Evolutionary conservation across 1,140 invertebrate genomes (phyloP).

Genomic region (Zaprionus africanus): DNA sequence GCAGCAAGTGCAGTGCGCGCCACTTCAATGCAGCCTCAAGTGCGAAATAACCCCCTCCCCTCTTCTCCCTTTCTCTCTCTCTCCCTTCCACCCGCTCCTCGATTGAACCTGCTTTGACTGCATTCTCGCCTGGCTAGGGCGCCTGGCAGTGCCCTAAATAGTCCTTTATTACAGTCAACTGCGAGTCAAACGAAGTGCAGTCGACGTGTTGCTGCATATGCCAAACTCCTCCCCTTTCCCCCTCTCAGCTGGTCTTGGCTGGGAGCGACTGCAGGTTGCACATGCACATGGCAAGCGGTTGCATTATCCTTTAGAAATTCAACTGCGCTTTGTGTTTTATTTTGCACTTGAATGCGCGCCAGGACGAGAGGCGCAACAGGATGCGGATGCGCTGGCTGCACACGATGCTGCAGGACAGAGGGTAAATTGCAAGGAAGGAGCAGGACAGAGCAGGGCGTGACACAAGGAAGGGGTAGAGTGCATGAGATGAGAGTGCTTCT

Average conservation of each 20-base stretch:
- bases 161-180: conserved; percentile 84
- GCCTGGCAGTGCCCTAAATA: conserved; percentile 58
- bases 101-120: conserved; percentile 23
- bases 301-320: conserved; percentile 75
- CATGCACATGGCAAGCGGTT: conserved; percentile 72
- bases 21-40: conserved; percentile 74
- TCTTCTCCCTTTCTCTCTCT: conserved; percentile 20
- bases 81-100: conserved; percentile 2
- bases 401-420: conserved; percentile 13
- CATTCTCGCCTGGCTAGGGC: conserved; percentile 28
- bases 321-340: conserved; percentile 51
- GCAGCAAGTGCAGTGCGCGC: conserved; percentile 19
- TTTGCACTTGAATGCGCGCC: conserved; percentile 54
- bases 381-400: conserved; percentile 51
- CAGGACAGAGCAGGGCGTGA: background rate
- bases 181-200: conserved; percentile 78
- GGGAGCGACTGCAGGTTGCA: conserved; percentile 38
- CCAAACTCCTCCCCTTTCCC: conserved; percentile 21
- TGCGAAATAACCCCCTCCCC: conserved; percentile 66
- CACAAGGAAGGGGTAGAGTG: too few relatives aligned
- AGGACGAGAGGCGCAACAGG: conserved; percentile 28
- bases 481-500: conserved; percentile 6
- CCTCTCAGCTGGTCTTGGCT: background rate
- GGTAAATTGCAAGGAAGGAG: too few relatives aligned
- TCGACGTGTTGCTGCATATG: conserved; percentile 74